phyloP scores from a whole-genome alignment of 2,888 invertebrate genomes.

The Antheraea yamamai region DNA sequence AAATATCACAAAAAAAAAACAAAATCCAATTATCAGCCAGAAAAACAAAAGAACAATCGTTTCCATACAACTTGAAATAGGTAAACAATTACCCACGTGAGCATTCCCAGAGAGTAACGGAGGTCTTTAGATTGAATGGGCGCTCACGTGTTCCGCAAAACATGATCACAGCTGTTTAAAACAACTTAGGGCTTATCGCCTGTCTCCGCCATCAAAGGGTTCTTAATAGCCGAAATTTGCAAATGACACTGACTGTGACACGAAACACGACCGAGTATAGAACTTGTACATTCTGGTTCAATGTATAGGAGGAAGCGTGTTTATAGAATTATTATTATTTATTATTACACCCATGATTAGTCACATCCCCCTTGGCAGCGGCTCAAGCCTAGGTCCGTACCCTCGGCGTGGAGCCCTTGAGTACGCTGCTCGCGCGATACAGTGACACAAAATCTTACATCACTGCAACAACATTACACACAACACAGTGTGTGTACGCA shows the following conservation, averaged over 20 bases:
- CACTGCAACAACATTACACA: no score
- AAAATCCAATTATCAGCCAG: background rate
- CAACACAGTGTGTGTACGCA: no score
- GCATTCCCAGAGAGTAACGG: background rate
- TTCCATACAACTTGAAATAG: background rate
- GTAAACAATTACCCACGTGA: background rate
- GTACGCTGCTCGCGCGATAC: no score
- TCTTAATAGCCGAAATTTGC: conserved; percentile 22
- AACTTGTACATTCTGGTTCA: background rate
- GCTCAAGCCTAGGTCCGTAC: no score
- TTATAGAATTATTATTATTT: background rate
- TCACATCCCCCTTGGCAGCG: no score
- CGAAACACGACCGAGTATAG: conserved; percentile 17
- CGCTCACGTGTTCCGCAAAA: background rate
- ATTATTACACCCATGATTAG: background rate
- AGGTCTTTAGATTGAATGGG: background rate
- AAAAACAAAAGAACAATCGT: background rate
- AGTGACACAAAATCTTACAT: no score
- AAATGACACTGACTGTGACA: conserved; percentile 17
- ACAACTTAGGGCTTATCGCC: conserved; percentile 13
- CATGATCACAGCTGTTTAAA: conserved; percentile 6
- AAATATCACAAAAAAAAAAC: background rate
- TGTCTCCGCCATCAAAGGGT: conserved; percentile 20
- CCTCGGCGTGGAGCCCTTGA: no score
- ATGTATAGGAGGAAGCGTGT: background rate